Percentiles rank a stretch among this genome's conserved stretches.
Evolutionary conservation across 2,113 vertebrate genomes (phyloP).

Genomic region (Petromus typicus): DNA sequence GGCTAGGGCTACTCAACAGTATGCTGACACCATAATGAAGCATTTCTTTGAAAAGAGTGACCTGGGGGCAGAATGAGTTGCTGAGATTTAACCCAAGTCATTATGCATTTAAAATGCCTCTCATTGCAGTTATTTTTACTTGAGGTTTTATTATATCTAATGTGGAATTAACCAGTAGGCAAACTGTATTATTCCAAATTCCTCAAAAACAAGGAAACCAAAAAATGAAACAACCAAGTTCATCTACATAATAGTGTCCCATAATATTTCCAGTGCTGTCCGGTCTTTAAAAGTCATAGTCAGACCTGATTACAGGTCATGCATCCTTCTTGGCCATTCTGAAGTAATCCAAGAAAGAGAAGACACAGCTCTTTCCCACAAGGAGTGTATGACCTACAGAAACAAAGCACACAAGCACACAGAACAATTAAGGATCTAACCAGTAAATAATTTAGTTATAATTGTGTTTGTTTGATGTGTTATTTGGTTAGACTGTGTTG

Average conservation of each 20-base stretch:
- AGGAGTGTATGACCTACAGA: neutral
- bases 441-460: neutral
- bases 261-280: conserved; percentile 18
- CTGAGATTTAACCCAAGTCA: neutral
- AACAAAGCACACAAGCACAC: neutral
- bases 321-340: neutral
- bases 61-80: neutral
- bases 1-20: neutral
- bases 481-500: conserved; percentile 32
- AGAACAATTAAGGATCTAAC: neutral
- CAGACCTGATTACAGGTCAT: neutral
- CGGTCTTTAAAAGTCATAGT: neutral
- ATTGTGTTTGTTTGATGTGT: conserved; percentile 32
- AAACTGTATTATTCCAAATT: conserved; percentile 1
- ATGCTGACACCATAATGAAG: neutral
- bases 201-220: neutral
- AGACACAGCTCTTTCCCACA: neutral
- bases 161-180: neutral
- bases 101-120: conserved; percentile 6
- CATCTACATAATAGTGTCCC: neutral
- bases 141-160: neutral
- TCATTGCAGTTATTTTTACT: neutral
- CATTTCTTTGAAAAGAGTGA: conserved; percentile 24
- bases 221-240: neutral
- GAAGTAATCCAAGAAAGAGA: conserved; percentile 30